Base-by-base conservation (phyloP, 2,113 vertebrate genomes). In the Conger conger region DNA sequence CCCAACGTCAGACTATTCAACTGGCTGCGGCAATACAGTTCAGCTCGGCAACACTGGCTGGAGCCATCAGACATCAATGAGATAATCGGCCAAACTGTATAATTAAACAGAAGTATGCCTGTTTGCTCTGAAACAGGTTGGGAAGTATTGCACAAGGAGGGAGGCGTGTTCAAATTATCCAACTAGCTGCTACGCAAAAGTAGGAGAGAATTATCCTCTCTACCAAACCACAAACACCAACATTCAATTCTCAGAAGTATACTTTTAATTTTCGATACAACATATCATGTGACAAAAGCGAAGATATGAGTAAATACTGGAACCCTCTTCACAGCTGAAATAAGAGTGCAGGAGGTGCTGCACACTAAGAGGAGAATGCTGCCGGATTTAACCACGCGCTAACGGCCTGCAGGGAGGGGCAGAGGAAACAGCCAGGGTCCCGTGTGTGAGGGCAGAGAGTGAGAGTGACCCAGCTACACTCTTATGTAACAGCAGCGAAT, bases 31-130 rank as follows among this genome's bases (percentile, higher is more conserved):
- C 79, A 81, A 3, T 53, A 50, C 45, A 11, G 45, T 50, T n/a
- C n/a, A 23, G 79, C 79, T 80, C 20, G 35, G 1, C 33, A 82
- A 82, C 33, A 33, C 68, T 73, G 13, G 37, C 60, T 50, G 82
- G 42, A 35, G 30, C 16, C 30, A 8, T 20, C 33, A 73, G 73
- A 83, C 17, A 53, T 17, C n/a, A 53, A 63, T 77, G 68, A 73
- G n/a, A 30, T 17, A 73, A 33, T 33, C 13, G 68, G 68, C 83
- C 79, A 81, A 50, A 81, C 79, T 50, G 79, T 81, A 53, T 17
- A 77, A 83, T 83, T 45, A 77, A n/a, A 54, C 15, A 30, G 4
- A 36, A 83, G 50, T 83, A 76, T 38, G 76, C 33, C 54, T 54
- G 17, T 13, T 37, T 77, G 54, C 73, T 42, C 13, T 17, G 54